These are phyloP conservation scores for Scomber scombrus DNA, from an alignment of 2,113 vertebrate species.

Conservation along the genomic window DNA sequence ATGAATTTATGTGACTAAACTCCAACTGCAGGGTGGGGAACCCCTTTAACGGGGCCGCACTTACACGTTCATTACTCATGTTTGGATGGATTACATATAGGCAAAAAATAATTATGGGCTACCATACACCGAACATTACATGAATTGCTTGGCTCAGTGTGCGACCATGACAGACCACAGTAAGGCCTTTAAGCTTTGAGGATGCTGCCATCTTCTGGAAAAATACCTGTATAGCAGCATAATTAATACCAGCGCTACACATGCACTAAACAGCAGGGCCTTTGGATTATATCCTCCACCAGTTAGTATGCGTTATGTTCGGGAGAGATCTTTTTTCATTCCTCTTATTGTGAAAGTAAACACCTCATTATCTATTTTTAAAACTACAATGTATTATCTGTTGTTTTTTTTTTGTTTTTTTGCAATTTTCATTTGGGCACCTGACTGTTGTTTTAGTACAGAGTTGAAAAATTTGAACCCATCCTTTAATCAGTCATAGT, in stretches of 20 bases:
- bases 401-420: no score
- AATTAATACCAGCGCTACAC: neutral
- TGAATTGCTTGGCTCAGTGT: neutral
- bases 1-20: neutral
- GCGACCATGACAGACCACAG: neutral
- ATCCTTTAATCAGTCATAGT: no score
- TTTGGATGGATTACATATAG: slow-evolving; percentile 17
- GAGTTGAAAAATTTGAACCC: no score
- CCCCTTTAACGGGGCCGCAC: neutral
- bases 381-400: no score
- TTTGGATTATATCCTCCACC: neutral
- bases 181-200: slow-evolving; percentile 19
- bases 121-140: neutral
- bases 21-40: neutral
- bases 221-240: neutral
- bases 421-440: no score
- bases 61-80: slow-evolving; percentile 6
- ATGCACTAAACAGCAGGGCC: neutral
- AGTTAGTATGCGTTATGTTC: no score
- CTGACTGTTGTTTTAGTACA: no score
- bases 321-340: no score
- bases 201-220: slow-evolving; percentile 64
- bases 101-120: slow-evolving; percentile 16
- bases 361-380: no score
- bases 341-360: no score